phyloP scores from a whole-genome alignment of 2,113 vertebrate species.

The Anser cygnoides region DNA sequence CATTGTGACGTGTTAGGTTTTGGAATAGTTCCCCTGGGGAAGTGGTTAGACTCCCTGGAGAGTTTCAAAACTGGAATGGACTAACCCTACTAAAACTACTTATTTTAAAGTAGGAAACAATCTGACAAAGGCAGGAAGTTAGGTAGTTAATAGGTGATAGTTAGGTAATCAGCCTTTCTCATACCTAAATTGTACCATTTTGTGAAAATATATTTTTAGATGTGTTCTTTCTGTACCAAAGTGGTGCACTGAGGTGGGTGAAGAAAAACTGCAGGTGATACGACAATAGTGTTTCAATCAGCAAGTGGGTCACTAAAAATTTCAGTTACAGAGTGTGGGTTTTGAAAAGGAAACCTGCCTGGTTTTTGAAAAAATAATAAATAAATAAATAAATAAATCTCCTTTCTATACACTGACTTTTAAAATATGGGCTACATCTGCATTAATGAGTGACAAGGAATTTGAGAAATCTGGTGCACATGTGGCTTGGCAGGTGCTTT shows the following conservation, averaged over 20 bases:
- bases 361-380: neutral
- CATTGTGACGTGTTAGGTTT: neutral
- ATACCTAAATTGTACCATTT: neutral
- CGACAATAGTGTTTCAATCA: constrained; percentile 36
- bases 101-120: neutral
- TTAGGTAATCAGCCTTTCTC: neutral
- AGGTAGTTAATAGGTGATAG: neutral
- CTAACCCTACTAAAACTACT: neutral
- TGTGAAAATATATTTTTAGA: neutral
- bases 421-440: constrained; percentile 62
- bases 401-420: constrained; percentile 36
- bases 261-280: neutral
- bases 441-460: constrained; percentile 71
- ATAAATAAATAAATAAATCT: constrained; percentile 26
- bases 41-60: neutral
- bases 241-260: neutral
- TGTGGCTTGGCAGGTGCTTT: constrained; percentile 74
- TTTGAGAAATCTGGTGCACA: constrained; percentile 66
- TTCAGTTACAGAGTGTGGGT: neutral
- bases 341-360: constrained; percentile 56
- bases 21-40: neutral
- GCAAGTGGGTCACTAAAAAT: constrained; percentile 35
- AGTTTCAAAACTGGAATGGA: neutral
- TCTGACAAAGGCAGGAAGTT: neutral
- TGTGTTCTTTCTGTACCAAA: neutral